Conservation (phyloP, 2,888 invertebrate genomes). For the Pycnomerus fuliginosus region DNA sequence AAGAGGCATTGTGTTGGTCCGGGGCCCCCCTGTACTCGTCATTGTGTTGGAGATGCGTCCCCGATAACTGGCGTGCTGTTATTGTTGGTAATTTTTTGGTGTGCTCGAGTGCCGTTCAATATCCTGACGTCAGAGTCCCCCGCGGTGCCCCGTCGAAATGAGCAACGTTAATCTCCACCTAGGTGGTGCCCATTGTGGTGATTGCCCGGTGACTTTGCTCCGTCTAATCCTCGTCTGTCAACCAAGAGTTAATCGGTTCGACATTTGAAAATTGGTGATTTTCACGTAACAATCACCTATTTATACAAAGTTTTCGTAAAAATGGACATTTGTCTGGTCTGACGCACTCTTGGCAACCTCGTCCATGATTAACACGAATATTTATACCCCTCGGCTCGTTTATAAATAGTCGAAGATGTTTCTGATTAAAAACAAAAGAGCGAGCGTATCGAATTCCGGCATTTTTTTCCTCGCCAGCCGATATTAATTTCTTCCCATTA, state of each 20-base stretch:
- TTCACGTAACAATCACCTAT: conserved; percentile 26
- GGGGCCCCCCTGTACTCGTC: conserved; percentile 30
- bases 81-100: conserved; percentile 47
- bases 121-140: conserved; percentile 38
- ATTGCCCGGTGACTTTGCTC: conserved; percentile 39
- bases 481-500: conserved; percentile 22
- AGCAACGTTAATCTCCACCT: conserved; percentile 45
- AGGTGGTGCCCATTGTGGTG: conserved; percentile 43
- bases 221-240: conserved; percentile 30
- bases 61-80: conserved; percentile 44
- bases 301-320: conserved; percentile 11
- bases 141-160: conserved; percentile 40
- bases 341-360: conserved; percentile 20
- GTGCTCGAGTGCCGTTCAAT: conserved; percentile 40
- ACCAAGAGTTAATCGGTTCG: conserved; percentile 19
- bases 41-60: conserved; percentile 41
- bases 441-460: conserved; percentile 19
- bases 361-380: conserved; percentile 19
- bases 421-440: conserved; percentile 14
- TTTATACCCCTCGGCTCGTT: conserved; percentile 20
- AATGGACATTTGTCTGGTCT: conserved; percentile 7
- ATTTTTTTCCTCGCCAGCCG: conserved; percentile 15
- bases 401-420: conserved; percentile 16
- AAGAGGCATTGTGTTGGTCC: conserved; percentile 32
- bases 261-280: conserved; percentile 14